Evolutionary conservation across 2,888 invertebrate genomes (phyloP), one percentile per base, ranked within the genome.

Genomic region (Diloba caeruleocephala): DNA sequence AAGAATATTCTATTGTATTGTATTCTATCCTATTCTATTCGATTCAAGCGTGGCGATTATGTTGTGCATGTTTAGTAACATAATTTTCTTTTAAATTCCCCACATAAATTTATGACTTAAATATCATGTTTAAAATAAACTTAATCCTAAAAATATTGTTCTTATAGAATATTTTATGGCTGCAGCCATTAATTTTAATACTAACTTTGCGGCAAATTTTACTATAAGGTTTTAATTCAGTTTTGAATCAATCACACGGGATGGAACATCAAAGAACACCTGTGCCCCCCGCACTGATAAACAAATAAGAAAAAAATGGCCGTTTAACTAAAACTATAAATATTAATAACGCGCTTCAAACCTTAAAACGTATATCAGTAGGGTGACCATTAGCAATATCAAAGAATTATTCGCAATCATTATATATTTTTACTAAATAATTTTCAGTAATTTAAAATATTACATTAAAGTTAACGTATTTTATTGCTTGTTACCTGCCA

Each of bases 341-440:
- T 93, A 92, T 92, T 90, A 90, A 90, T 90, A 90, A 87, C 82
- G 82, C 87, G 76, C 84, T 85, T 84, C 74, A 70, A 81, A 84
- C 79, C 75, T 82, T 85, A 87, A 83, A 86, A 82, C 71, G 76
- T 59, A n/a, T n/a, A 60, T 59, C 12, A 42, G 50, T 75, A 80
- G 83, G 79, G 82, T 87, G 74, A 79, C 91, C 83, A 89, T 59
- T 6, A 1, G 3, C 7, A 34, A 3, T 6, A 6, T 19, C 6
- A 1, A 6, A 12, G 19, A 33, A 7, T 6, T 10, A n/a, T 32
- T 17, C 9, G 33, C 32, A 33, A 34, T 21, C 5, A 8, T 1
- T 2, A 10, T n/a, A 10, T n/a, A n/a, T 12, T 33, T 17, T 32
- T 10, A 8, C 1, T 32, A 12, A 10, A 7, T 15, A 31, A 31